These are phyloP conservation scores for Perognathus longimembris DNA, from an alignment of 2,113 vertebrate species.

Conservation along the genomic window DNA sequence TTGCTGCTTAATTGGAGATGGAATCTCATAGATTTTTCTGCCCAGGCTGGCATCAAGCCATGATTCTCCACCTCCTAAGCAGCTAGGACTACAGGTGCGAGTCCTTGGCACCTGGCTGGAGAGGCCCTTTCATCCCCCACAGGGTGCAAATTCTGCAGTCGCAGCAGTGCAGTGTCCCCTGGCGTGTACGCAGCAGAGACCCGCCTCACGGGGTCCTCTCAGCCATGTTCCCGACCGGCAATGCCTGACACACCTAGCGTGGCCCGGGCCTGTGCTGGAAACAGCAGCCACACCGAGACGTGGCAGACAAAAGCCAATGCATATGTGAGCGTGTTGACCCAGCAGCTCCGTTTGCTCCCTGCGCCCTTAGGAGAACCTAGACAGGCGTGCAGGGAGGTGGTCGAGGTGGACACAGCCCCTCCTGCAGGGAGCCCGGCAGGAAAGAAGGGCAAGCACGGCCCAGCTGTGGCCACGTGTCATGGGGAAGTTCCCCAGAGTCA, in stretches of 20 bases:
- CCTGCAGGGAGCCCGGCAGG: not conserved
- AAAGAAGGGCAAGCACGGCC: not conserved
- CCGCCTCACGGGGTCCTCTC: fast-evolving
- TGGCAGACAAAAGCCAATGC: fast-evolving
- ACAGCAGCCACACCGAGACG: not conserved
- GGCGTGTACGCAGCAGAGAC: not conserved
- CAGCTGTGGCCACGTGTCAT: fast-evolving
- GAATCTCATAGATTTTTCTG: no score
- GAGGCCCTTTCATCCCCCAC: not conserved
- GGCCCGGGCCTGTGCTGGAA: not conserved
- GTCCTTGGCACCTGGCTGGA: not conserved
- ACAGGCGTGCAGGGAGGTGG: not conserved
- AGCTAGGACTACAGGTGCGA: no score
- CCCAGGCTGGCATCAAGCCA: no score
- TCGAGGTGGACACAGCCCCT: fast-evolving
- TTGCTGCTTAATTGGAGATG: no score
- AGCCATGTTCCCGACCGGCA: not conserved
- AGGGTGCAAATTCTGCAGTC: no score
- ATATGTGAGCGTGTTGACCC: no score
- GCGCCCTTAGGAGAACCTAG: not conserved
- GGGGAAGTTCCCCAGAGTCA: not conserved
- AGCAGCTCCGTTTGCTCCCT: fast-evolving
- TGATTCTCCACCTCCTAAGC: no score
- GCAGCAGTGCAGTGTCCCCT: no score
- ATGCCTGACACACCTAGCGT: not conserved